Evolutionary conservation across 2,113 vertebrate genomes (phyloP), one percentile per base, ranked within the genome.

Genomic region (Sminthopsis crassicaudata): DNA sequence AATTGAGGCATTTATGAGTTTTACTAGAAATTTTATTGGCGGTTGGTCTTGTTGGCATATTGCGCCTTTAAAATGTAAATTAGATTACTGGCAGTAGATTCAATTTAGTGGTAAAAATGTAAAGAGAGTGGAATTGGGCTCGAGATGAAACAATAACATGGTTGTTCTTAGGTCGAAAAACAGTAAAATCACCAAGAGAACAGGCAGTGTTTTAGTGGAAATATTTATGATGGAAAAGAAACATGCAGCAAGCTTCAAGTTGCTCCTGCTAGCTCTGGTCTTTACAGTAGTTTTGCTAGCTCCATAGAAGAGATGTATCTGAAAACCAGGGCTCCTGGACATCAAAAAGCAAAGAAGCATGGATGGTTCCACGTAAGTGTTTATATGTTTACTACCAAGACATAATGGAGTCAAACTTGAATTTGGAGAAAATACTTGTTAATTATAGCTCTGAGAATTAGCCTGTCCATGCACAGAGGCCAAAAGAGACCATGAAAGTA

Each of bases 41-140:
- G 95, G 97, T 98, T 94, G 98, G 98, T 98, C 96, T 93, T 97
- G 97, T 98, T 98, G 98, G 98, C 98, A 98, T 98, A 97, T 98
- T 98, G 98, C 90, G 96, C 96, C 98, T 98, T 97, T 98, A 98
- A 96, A 95, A 99, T 98, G 98, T 98, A 98, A 98, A 98, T 99
- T 98, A 98, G 98, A 98, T 98, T 98, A 98, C 98, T 97, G 98
- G 97, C 97, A 95, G 96, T 98, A 98, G 98, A 98, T 98, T 98
- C 98, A 98, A 98, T 98, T 99, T 98, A 98, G 98, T 95, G 96
- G 98, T 96, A 98, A 98, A 98, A 98, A 98, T 97, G 96, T 98
- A 97, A 98, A 98, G 98, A 98, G 98, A 98, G 98, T 94, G 91
- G 67, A 55, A 97, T 96, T 54, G 96, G 98, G 96, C 97, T 94